phyloP scores from a whole-genome alignment of 2,888 invertebrate species.

The Tridacna gigas region DNA sequence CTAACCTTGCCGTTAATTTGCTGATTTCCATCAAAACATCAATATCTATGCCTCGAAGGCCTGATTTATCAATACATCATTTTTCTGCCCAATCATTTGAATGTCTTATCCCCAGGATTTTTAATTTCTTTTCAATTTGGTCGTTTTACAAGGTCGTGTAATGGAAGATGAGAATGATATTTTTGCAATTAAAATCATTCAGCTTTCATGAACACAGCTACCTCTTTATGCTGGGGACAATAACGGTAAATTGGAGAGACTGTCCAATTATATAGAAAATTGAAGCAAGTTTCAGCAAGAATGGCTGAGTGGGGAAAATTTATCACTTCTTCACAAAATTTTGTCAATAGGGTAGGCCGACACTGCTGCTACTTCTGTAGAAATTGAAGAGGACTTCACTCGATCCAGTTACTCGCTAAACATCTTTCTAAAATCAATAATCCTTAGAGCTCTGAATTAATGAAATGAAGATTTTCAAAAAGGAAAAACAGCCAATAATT shows the following conservation, averaged over 20 bases:
- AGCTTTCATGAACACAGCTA: constrained; percentile 38
- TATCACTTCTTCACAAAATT: constrained; percentile 26
- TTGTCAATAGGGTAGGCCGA: constrained; percentile 22
- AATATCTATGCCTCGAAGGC: constrained; percentile 48
- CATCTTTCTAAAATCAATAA: not conserved
- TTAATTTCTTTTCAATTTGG: constrained; percentile 47
- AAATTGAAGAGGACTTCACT: constrained; percentile 23
- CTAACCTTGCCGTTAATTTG: constrained; percentile 17
- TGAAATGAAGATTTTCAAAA: too few species aligned
- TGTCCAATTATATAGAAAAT: constrained; percentile 55
- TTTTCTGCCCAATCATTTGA: constrained; percentile 21
- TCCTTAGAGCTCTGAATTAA: too few species aligned
- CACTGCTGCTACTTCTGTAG: constrained; percentile 13
- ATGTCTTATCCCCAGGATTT: constrained; percentile 31
- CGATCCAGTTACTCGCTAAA: constrained; percentile 13
- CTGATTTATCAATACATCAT: constrained; percentile 57
- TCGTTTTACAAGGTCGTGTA: constrained; percentile 47
- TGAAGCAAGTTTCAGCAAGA: constrained; percentile 47
- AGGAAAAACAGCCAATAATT: too few species aligned
- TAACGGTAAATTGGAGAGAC: constrained; percentile 62
- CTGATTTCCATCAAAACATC: constrained; percentile 10
- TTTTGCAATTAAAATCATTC: constrained; percentile 57
- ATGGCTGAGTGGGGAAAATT: constrained; percentile 16
- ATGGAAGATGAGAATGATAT: constrained; percentile 57
- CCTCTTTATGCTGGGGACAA: constrained; percentile 49